phyloP scores from a whole-genome alignment of 2,113 vertebrate species.

The Procapra przewalskii region DNA sequence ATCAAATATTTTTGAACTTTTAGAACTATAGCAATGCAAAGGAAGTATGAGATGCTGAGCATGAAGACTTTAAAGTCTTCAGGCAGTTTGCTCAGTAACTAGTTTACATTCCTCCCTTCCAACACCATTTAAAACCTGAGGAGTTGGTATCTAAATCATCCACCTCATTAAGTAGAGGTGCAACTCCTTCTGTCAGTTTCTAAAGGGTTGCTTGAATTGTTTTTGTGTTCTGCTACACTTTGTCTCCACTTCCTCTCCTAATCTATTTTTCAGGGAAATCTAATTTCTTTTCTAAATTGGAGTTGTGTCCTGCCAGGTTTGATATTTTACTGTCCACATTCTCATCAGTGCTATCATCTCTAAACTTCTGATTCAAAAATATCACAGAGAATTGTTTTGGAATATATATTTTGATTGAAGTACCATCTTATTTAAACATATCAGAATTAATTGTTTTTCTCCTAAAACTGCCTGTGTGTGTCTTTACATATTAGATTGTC shows the following conservation, averaged over 20 bases:
- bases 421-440: constrained; percentile 60
- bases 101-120: neutral
- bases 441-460: constrained; percentile 57
- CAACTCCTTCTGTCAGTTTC: neutral
- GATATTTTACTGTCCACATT: constrained; percentile 48
- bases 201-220: constrained; percentile 16
- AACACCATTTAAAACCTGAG: neutral
- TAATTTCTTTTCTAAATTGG: constrained; percentile 65
- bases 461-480: neutral
- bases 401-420: constrained; percentile 61
- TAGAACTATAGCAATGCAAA: neutral
- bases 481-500: constrained; percentile 19
- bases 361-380: constrained; percentile 51
- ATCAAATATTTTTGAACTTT: neutral
- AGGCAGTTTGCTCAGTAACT: neutral
- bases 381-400: constrained; percentile 16
- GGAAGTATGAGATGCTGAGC: neutral
- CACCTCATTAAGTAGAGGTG: constrained; percentile 27
- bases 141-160: constrained; percentile 39
- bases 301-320: constrained; percentile 56
- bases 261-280: constrained; percentile 18
- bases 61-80: neutral
- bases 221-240: constrained; percentile 23
- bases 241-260: constrained; percentile 45
- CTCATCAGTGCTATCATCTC: constrained; percentile 60